Base-by-base conservation (phyloP, 2,888 invertebrate genomes). In the Oscheius onirici region DNA sequence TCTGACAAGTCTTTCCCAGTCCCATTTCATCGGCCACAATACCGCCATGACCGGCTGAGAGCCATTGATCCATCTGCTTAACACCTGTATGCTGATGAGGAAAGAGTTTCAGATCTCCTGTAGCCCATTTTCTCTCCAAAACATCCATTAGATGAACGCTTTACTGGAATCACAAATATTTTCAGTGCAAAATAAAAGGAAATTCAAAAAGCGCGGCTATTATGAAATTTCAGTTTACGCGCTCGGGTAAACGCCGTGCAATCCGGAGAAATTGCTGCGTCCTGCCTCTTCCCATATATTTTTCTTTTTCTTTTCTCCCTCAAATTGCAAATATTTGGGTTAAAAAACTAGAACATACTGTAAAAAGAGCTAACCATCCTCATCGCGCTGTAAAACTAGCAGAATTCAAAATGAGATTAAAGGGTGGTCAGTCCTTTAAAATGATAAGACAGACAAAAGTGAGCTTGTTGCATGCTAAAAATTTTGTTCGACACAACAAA, bases 11-110 rank as follows among this genome's bases (percentile, higher is more conserved):
- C 34, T 69, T 69, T 3, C 69, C 69, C 8, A 69, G 28, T 15
- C 69, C 69, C 69, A 69, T 69, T 22, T 69, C 69, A 8, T 60
- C 60, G 3, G 60, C 69, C n/a, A 43, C 49, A 8, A 69, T 69
- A 20, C 69, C 69, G 22, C 69, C 69, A 44, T 69, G 58, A 10
- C 51, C 24, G 13, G 20, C 41, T 43, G 10, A n/a, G 1, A 49
- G 51, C 69, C 69, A 69, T 2, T 58, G 60, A 10, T 24, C 34
- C 69, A 69, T 69, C 20, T 24, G 24, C 51, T 60, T 51, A 3
- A 69, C 44, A 5, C 69, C 69, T 3, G 1, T n/a, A 17, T 46
- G 22, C 46, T 69, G 69, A 26, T 60, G 57, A 17, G 57, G 44
- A 22, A 24, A 60, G 10, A 69, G 60, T 40, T 51, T 57, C 24